Conservation (phyloP, 1,140 invertebrate genomes). For the Bathynomus jamesi region DNA sequence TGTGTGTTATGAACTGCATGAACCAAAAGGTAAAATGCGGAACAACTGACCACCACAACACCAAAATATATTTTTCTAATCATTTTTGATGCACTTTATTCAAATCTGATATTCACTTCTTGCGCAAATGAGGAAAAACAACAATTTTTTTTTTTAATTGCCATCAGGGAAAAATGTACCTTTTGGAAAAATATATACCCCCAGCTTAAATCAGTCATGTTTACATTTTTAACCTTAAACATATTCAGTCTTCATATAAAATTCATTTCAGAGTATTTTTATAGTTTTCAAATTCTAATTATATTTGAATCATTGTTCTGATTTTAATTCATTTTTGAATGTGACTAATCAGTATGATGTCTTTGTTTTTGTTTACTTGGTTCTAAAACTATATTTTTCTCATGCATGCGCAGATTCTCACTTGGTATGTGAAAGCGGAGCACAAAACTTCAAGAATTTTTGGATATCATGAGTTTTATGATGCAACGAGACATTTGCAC, state of each 20-base stretch:
- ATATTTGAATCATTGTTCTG: background rate
- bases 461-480: background rate
- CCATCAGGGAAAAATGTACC: too few species aligned
- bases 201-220: too few species aligned
- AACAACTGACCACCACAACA: too few species aligned
- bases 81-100: too few species aligned
- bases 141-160: too few species aligned
- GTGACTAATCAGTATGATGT: background rate
- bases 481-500: background rate
- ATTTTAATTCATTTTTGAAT: background rate
- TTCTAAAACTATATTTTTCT: background rate
- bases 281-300: background rate
- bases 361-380: background rate
- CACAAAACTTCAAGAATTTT: background rate
- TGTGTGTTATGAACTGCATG: too few species aligned
- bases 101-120: too few species aligned
- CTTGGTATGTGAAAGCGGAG: conserved; percentile 25
- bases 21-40: too few species aligned
- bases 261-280: background rate
- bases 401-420: conserved; percentile 12
- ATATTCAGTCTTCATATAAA: background rate
- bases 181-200: too few species aligned
- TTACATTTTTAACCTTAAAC: background rate
- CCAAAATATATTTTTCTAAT: too few species aligned
- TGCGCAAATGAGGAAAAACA: too few species aligned